Evolutionary conservation across 1,140 invertebrate genomes (phyloP).

Genomic region (Hylyphantes graminicola): DNA sequence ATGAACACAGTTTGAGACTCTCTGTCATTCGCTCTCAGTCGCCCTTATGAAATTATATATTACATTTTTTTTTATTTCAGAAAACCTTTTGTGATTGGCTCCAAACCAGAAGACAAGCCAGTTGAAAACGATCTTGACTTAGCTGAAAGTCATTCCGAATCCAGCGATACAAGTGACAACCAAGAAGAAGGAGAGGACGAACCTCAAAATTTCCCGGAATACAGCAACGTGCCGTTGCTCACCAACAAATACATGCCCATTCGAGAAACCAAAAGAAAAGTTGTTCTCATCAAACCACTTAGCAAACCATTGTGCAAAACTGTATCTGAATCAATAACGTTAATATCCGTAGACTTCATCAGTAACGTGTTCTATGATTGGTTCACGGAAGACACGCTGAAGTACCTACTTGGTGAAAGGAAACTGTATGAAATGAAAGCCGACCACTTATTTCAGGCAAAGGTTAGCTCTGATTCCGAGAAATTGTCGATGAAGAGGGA

Average conservation of each 20-base stretch:
- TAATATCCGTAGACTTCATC: conserved; percentile 27
- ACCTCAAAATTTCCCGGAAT: conserved; percentile 17
- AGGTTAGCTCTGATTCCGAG: background rate
- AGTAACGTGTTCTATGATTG: conserved; percentile 26
- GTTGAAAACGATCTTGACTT: background rate
- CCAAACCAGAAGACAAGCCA: background rate
- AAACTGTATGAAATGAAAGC: conserved; percentile 45
- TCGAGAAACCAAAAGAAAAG: conserved; percentile 3
- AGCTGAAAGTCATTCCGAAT: background rate
- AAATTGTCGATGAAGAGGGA: conserved; percentile 28
- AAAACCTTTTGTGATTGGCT: conserved; percentile 29
- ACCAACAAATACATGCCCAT: conserved; percentile 45
- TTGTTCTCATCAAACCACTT: conserved; percentile 20
- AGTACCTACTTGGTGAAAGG: conserved; percentile 50
- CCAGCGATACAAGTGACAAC: background rate
- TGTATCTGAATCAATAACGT: background rate
- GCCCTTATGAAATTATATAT: background rate
- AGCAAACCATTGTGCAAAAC: background rate
- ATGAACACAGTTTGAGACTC: no score
- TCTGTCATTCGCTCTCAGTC: no score
- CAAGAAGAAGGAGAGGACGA: conserved; percentile 1
- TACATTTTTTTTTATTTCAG: conserved; percentile 39
- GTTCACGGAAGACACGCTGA: conserved; percentile 51
- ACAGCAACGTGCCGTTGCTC: conserved; percentile 20
- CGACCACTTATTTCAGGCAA: conserved; percentile 24